Evolutionary conservation across 2,888 invertebrate genomes (phyloP), one percentile per base, ranked within the genome.

Genomic region (Chloroclystis v-ata): DNA sequence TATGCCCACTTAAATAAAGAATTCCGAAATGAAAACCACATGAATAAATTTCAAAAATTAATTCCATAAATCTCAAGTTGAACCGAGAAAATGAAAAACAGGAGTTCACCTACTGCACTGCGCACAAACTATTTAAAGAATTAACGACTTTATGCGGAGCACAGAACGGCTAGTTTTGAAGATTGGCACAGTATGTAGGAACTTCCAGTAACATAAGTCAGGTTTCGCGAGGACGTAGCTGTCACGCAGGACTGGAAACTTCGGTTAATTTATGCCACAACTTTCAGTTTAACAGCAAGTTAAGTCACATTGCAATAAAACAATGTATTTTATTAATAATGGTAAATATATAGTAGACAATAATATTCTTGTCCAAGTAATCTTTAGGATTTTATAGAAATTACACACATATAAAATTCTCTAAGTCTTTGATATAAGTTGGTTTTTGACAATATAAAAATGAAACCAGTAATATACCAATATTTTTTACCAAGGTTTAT

Each of bases 51-150:
- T n/a, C n/a, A n/a, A n/a, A n/a, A n/a, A n/a, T n/a, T n/a, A n/a
- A n/a, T n/a, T n/a, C n/a, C n/a, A n/a, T n/a, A n/a, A n/a, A n/a
- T n/a, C n/a, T n/a, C n/a, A n/a, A n/a, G n/a, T n/a, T n/a, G n/a
- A n/a, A 43, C 56, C 42, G 39, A 41, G 40, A 49, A 61, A 61
- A 59, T 56, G 51, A 56, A 59, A 33, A 58, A 56, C 48, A 57
- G 55, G 56, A 50, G 26, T 52, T 40, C 35, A 43, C 49, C 53
- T 42, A 35, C 70, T 65, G 72, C 72, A 72, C 55, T 70, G 72
- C 68, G 67, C 65, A 65, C 59, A 49, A 30, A 55, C 25, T 10
- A 5, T 33, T 11, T 26, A 45, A 43, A 9, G 37, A 1, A 49
- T 41, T 43, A 6, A 38, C 10, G 40, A 46, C 60, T 44, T 42